Base-by-base conservation (phyloP, 1,140 invertebrate genomes). In the Saccostrea cuccullata region DNA sequence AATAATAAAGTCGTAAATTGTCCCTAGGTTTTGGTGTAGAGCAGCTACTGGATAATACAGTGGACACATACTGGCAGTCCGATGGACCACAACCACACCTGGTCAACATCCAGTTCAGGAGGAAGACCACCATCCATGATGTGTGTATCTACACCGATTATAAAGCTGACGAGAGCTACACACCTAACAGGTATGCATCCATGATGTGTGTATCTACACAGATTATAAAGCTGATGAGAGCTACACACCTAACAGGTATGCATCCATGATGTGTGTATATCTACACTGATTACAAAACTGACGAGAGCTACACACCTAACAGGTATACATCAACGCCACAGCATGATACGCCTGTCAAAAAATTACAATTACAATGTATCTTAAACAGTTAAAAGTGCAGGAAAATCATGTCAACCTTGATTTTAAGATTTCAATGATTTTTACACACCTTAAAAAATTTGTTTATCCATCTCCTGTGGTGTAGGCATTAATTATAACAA, bases 61-160 rank as follows among this genome's bases (percentile, higher is more conserved):
- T 98, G 92, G 99, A 99, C 91, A 99, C 98, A 0, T 99, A 99
- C 95, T 99, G 99, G 99, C 99, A 99, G 94, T 99, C 98, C 0
- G 99, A 99, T 96, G 99, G 99, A 0, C 98, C 99, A 92, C 96
- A 99, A 88, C 99, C 99, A 9, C 99, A 99, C 95, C 95, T 99
- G 89, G 98, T 99, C 0, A 99, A 99, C 94, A 99, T 99, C 90
- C 98, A 99, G 93, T 99, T 99, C 95, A 97, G 98, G 91, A 96
- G 97, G 91, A 99, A 99, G 95, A 99, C 98, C 1, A 98, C 98
- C 60, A 97, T 99, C 23, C 97, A 97, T 88, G 98, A 99, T 95
- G 97, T 99, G 87, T 99, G 98, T 93, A 97, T 99, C 86, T 99
- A 99, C 94, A 98, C 98, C 0, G 98, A 99, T 95, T 99, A 98